Base-by-base conservation (phyloP, 2,797 vertebrate species). In the Anas bernieri region DNA sequence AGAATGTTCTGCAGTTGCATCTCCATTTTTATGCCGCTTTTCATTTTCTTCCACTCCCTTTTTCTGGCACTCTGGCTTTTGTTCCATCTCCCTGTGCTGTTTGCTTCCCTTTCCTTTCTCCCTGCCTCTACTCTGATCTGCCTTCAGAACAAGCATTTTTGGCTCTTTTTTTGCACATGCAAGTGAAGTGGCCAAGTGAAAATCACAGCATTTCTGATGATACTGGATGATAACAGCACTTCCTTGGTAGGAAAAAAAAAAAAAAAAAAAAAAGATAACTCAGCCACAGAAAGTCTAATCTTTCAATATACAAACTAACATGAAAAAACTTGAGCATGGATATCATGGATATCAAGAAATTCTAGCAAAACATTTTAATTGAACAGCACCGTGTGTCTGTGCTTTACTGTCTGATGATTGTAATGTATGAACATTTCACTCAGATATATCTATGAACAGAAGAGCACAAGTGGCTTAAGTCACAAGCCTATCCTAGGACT, bases 181-280 rank as follows among this genome's bases (percentile, higher is more conserved):
- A 84, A 67, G 37, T 73, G 39, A 85, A 78, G 41, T 1, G 4
- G 35, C 12, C 37, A 74, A 89, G 26, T 56, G 33, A 87, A 89
- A 91, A 90, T 37, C 30, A 43, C 22, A 76, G 26, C 8, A 74
- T 86, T 94, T 92, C 50, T 86, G 16, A 61, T 37, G 8, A 52
- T 33, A 62, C 6, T 54, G 64, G 25, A 54, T 15, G 14, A 56
- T 45, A 86, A 74, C 23, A 81, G 17, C 35, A 61, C 7, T 48
- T 74, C 15, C 39, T 73, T 30, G 10, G 14, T 39, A 56, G 56
- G 17, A 8, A 54, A n/a, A 37, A 82, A 17, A 41, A 4, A 37
- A 82, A 17, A 41, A 5, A 82, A 50, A 52, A 52, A 28, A 33
- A 55, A 15, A 69, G 1, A 5, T 33, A 30, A 52, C 48, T 72